Evolutionary conservation across 2,797 vertebrate genomes (phyloP).

Genomic region (Anguilla anguilla): DNA sequence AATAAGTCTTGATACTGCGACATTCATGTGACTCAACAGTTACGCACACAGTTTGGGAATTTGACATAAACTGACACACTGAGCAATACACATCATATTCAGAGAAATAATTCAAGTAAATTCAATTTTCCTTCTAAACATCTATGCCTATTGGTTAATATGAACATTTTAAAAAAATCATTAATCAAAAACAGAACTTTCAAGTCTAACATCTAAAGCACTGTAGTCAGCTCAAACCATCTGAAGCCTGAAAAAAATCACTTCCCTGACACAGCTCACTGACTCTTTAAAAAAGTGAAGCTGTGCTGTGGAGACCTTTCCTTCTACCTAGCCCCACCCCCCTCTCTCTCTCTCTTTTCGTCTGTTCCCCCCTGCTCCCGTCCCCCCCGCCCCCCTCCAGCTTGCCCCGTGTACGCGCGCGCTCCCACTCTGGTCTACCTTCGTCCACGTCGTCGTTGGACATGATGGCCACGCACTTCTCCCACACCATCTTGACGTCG

Average conservation of each 20-base stretch:
- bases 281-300: not conserved
- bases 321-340: constrained; percentile 25
- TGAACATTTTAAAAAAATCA: not conserved
- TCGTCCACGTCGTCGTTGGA: constrained; percentile 85
- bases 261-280: constrained; percentile 11
- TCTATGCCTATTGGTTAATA: not conserved
- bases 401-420: constrained; percentile 34
- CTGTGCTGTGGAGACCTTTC: not conserved
- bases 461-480: constrained; percentile 89
- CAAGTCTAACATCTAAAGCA: not conserved
- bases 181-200: not conserved
- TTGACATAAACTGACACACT: not conserved
- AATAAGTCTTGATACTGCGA: not conserved
- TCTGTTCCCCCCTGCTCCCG: constrained; percentile 1
- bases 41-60: not conserved
- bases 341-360: too few species aligned
- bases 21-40: not conserved
- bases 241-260: not conserved
- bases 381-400: constrained; percentile 6
- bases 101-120: not conserved
- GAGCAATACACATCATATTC: constrained; percentile 1
- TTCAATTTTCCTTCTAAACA: not conserved
- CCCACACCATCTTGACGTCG: constrained; percentile 85
- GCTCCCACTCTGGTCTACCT: constrained; percentile 69
- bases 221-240: not conserved